These are phyloP conservation scores for Megalonaias nervosa DNA, from an alignment of 1,140 invertebrate genomes.

Conservation along the genomic window DNA sequence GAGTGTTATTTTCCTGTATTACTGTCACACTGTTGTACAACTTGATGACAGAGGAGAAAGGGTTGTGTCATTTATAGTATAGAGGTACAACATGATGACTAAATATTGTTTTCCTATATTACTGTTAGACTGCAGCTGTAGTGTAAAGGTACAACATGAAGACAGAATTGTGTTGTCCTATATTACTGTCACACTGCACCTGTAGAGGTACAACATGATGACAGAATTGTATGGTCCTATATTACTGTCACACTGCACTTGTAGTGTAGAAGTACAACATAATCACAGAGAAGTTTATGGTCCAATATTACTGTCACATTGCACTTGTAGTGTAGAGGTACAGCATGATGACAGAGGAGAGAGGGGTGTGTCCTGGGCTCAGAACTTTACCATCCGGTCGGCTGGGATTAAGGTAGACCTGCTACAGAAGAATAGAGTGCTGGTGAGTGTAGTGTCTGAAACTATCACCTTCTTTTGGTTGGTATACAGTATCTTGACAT, in stretches of 20 bases:
- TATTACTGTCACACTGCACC: no score
- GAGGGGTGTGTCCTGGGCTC: slow-evolving; percentile 89
- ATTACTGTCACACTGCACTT: no score
- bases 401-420: slow-evolving; percentile 53
- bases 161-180: slow-evolving; percentile 70
- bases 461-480: not conserved
- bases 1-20: slow-evolving; percentile 50
- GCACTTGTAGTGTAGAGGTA: slow-evolving; percentile 83
- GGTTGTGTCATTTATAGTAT: slow-evolving; percentile 74
- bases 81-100: no score
- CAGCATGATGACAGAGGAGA: slow-evolving; percentile 85
- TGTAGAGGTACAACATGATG: slow-evolving; percentile 91
- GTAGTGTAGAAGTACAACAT: no score
- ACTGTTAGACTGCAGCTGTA: slow-evolving; percentile 70
- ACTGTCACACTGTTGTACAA: slow-evolving; percentile 75
- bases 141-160: slow-evolving; percentile 91
- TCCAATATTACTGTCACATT: no score
- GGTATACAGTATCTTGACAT: no score
- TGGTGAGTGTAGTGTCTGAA: slow-evolving; percentile 37
- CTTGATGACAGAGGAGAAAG: slow-evolving; percentile 84
- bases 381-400: slow-evolving; percentile 86
- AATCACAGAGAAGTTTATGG: no score
- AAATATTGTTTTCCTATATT: no score
- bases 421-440: slow-evolving; percentile 52
- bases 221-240: slow-evolving; percentile 65